Conservation (phyloP, 2,113 vertebrate genomes). For the Cygnus buccinator region DNA sequence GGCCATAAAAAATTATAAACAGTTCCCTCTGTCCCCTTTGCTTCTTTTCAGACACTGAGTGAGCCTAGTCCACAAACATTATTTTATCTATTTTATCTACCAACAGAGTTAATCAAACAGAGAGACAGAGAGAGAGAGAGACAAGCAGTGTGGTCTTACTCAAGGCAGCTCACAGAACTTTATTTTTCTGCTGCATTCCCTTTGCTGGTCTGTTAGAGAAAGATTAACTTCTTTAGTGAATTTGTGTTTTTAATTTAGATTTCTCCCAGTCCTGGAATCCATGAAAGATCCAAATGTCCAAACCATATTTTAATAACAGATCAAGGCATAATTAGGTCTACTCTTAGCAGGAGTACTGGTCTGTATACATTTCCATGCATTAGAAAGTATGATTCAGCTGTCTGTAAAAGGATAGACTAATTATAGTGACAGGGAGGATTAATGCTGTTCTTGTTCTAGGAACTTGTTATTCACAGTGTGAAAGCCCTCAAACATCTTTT, state of each 20-base stretch:
- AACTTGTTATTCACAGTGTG: constrained; percentile 55
- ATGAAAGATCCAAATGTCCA: constrained; percentile 24
- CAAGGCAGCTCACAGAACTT: not conserved
- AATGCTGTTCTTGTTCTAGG: constrained; percentile 60
- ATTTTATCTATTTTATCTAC: not conserved
- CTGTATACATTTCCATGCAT: constrained; percentile 68
- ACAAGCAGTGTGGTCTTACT: not conserved
- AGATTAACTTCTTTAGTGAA: not conserved
- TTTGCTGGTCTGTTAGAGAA: not conserved
- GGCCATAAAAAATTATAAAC: not conserved
- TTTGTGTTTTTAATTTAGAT: constrained; percentile 33
- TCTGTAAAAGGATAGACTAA: constrained; percentile 64
- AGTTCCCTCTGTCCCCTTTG: not conserved
- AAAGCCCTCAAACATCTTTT: constrained; percentile 48
- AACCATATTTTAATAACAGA: constrained; percentile 58
- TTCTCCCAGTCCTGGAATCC: constrained; percentile 5
- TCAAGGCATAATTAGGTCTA: constrained; percentile 56
- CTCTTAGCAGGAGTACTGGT: constrained; percentile 53
- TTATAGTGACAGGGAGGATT: constrained; percentile 60
- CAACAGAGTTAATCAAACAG: constrained; percentile 18
- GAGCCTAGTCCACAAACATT: not conserved
- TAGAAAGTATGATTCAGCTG: constrained; percentile 69
- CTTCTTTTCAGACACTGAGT: not conserved
- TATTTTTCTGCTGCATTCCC: not conserved
- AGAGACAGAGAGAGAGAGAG: not conserved